Conservation (phyloP, 2,113 vertebrate genomes). For the Capreolus pygargus region DNA sequence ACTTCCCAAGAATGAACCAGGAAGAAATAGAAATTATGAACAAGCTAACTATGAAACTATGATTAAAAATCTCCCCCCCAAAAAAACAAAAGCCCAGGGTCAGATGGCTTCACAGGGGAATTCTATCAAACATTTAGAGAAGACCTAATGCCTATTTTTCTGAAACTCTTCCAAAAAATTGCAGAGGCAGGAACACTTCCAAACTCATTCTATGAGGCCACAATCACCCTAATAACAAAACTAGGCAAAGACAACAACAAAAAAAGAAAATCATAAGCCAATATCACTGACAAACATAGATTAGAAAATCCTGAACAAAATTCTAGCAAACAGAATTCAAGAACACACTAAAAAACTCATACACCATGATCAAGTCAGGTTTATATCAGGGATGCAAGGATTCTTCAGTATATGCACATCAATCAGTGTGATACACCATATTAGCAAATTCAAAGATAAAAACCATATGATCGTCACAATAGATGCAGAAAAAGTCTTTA, state of each 20-base stretch:
- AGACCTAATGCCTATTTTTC: not conserved
- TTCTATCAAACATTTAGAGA: not conserved
- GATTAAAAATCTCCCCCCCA: not conserved
- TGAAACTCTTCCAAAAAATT: not conserved
- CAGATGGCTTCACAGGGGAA: not conserved
- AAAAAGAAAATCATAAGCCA: not conserved
- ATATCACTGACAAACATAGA: not conserved
- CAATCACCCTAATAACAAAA: not conserved
- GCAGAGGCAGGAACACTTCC: not conserved
- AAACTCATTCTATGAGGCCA: not conserved
- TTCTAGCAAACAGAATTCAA: not conserved
- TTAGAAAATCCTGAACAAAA: not conserved
- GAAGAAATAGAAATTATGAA: not conserved
- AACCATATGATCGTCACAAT: not conserved
- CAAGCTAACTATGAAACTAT: not conserved
- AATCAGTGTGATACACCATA: not conserved
- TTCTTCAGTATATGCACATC: not conserved
- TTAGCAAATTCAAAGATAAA: not conserved
- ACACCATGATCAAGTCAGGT: not conserved
- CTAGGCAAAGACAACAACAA: not conserved
- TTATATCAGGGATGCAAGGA: not conserved
- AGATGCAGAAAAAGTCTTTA: not conserved
- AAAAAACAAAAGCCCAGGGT: not conserved
- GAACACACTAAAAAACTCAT: not conserved
- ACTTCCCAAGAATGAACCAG: not conserved